Evolutionary conservation across 2,797 vertebrate species (phyloP).

Genomic region (Chaetophractus vellerosus): DNA sequence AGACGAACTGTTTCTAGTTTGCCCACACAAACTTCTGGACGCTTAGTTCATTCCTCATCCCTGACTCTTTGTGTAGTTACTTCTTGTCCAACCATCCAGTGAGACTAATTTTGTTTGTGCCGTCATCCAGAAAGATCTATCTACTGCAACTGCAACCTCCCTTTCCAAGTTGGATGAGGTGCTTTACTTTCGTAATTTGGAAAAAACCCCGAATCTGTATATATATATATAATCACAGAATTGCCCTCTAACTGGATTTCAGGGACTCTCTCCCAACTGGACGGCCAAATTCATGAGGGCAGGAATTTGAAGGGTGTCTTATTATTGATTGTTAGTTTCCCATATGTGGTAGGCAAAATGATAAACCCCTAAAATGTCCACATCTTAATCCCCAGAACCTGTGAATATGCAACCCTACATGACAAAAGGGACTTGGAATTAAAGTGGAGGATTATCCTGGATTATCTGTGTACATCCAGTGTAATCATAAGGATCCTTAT

Average conservation of each 20-base stretch:
- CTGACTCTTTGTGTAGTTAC: background rate
- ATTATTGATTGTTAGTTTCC: background rate
- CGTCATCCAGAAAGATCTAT: background rate
- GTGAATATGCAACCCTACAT: background rate
- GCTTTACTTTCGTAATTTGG: background rate
- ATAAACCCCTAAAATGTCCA: background rate
- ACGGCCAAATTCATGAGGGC: background rate
- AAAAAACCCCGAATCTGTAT: background rate
- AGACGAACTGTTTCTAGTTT: background rate
- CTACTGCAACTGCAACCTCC: background rate
- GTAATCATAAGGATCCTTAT: background rate
- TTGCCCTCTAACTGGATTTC: background rate
- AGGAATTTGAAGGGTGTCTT: background rate
- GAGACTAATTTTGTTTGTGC: background rate
- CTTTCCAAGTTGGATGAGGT: background rate
- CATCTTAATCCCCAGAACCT: background rate
- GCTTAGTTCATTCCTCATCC: background rate
- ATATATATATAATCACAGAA: background rate
- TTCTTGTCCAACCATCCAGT: background rate
- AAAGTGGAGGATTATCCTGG: background rate
- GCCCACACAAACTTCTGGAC: no score
- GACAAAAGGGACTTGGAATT: background rate
- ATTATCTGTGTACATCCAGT: background rate
- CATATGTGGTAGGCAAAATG: background rate
- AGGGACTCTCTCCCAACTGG: background rate